These are phyloP conservation scores for Charina bottae DNA, from an alignment of 2,113 vertebrate species.

Conservation along the genomic window DNA sequence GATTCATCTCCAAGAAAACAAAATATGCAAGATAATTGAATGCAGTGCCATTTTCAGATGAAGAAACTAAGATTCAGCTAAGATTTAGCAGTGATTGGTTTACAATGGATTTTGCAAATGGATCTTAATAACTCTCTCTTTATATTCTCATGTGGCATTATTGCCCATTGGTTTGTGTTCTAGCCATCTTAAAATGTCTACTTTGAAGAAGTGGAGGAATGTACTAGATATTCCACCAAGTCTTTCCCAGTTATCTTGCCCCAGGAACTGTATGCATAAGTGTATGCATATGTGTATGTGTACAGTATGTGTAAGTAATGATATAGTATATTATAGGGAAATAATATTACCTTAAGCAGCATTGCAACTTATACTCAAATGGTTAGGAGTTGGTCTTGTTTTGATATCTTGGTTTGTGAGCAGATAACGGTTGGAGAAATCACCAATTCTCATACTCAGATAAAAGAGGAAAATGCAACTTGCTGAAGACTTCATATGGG, in stretches of 20 bases:
- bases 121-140: constrained; percentile 4
- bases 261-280: no score
- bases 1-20: background rate
- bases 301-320: background rate
- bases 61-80: constrained; percentile 18
- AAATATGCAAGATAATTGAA: constrained; percentile 35
- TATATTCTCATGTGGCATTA: constrained; percentile 26
- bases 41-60: background rate
- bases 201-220: background rate
- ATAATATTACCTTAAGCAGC: background rate
- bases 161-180: constrained; percentile 21
- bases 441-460: background rate
- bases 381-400: background rate
- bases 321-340: no score
- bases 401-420: background rate
- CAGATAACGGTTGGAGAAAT: background rate
- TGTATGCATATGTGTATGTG: background rate
- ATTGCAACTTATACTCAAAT: background rate
- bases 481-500: background rate
- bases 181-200: background rate
- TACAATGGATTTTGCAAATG: constrained; percentile 28
- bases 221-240: no score
- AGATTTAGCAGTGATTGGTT: constrained; percentile 23
- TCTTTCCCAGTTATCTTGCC: background rate
- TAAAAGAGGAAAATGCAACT: background rate